A percentile compares a stretch with the other conserved stretches of the same genome.
phyloP scores from a whole-genome alignment of 2,888 invertebrate genomes.

The Phlogophora meticulosa region DNA sequence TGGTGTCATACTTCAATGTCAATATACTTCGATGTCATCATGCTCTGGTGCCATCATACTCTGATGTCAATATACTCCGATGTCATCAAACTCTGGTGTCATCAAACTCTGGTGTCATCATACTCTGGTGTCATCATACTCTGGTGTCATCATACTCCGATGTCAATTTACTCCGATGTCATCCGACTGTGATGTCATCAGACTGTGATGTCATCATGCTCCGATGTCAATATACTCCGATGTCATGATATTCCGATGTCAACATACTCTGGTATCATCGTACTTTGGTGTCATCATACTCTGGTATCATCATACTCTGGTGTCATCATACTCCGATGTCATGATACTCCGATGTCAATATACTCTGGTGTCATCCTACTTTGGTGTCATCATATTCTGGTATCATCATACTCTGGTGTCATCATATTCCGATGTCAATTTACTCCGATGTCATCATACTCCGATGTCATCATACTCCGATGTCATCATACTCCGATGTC shows the following conservation, averaged over 20 bases:
- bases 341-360: not conserved
- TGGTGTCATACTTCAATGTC: too few relatives aligned
- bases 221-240: conserved; percentile 25
- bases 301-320: conserved; percentile 10
- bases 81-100: not conserved
- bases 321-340: conserved; percentile 25
- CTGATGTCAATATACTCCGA: too few relatives aligned
- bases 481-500: conserved; percentile 25
- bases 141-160: too few relatives aligned
- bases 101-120: not conserved
- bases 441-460: conserved; percentile 15
- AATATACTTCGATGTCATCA: not conserved
- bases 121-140: too few relatives aligned
- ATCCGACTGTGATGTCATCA: conserved; percentile 23
- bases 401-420: too few relatives aligned
- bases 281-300: conserved; percentile 12
- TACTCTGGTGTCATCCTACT: conserved; percentile 22
- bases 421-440: conserved; percentile 27
- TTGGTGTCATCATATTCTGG: not conserved
- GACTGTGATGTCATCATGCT: not conserved
- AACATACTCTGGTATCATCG: conserved; percentile 21
- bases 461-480: conserved; percentile 16
- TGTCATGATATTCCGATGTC: conserved; percentile 9
- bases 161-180: too few relatives aligned
- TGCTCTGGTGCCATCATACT: not conserved